phyloP scores from a whole-genome alignment of 1,140 invertebrate species.

The Gryllus bimaculatus region DNA sequence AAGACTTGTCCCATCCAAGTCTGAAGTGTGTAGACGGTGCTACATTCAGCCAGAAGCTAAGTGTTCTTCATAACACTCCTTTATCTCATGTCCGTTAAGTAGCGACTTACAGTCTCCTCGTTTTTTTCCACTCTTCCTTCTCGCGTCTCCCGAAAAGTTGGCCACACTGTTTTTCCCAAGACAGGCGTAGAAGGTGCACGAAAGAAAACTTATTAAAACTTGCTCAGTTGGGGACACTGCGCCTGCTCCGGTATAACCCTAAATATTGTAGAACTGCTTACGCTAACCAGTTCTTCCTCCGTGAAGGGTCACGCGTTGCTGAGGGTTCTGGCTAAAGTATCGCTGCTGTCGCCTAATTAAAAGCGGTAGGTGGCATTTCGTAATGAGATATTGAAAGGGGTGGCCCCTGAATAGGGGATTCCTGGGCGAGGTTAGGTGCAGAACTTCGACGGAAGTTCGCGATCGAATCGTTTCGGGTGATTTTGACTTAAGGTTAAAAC shows the following conservation, averaged over 20 bases:
- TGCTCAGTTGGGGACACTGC: constrained; percentile 2
- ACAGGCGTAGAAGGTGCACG: background rate
- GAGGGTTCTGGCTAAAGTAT: background rate
- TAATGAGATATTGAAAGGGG: background rate
- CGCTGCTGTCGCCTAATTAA: background rate
- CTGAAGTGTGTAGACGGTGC: no score
- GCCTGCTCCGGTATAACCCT: background rate
- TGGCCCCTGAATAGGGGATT: background rate
- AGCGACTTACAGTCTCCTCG: background rate
- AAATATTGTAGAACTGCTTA: constrained; percentile 1
- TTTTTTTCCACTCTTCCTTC: background rate
- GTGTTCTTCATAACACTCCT: background rate
- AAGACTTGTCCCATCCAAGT: no score
- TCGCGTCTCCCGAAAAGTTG: background rate
- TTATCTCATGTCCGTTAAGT: background rate
- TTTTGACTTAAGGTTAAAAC: no score
- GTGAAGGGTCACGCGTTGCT: background rate
- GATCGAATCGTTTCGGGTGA: no score
- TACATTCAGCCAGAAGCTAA: no score
- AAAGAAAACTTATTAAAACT: constrained; percentile 6
- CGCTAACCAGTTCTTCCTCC: background rate
- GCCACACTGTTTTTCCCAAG: background rate
- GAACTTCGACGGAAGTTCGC: no score
- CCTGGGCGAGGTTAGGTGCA: no score
- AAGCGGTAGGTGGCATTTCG: background rate